Evolutionary conservation across 2,113 vertebrate species (phyloP).

Genomic region (Physeter macrocephalus): DNA sequence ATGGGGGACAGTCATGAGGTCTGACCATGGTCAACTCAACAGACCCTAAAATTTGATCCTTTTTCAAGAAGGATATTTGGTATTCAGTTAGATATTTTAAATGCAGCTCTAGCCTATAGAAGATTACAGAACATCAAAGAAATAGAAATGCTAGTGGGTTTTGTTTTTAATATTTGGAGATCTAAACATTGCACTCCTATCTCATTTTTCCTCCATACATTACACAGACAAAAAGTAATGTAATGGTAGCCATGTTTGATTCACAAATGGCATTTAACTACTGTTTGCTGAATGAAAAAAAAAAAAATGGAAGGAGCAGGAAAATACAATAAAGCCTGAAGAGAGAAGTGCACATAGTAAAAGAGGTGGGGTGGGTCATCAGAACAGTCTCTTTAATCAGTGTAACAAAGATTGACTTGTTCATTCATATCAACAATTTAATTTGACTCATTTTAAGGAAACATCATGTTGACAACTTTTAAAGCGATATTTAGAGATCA

Average conservation of each 20-base stretch:
- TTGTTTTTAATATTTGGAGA: neutral
- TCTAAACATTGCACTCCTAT: neutral
- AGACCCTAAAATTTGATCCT: neutral
- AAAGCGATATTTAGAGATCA: neutral
- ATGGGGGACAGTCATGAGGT: neutral
- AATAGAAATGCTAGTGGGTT: neutral
- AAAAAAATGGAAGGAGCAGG: neutral
- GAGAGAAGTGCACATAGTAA: neutral
- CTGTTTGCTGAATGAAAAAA: neutral
- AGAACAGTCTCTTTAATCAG: neutral
- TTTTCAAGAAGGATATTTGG: neutral
- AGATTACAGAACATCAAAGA: neutral
- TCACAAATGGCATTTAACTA: neutral
- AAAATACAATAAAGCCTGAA: neutral
- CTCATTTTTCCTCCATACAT: neutral
- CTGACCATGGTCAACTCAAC: neutral
- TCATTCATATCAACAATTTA: neutral
- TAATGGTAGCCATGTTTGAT: neutral
- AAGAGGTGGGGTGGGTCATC: neutral
- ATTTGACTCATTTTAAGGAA: neutral
- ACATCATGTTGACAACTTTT: neutral
- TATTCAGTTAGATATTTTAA: neutral
- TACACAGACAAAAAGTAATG: neutral
- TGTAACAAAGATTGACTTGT: neutral
- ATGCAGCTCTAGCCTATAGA: neutral